Conservation (phyloP, 92 coral and sea anemone species). For the Pocillopora grandis region DNA sequence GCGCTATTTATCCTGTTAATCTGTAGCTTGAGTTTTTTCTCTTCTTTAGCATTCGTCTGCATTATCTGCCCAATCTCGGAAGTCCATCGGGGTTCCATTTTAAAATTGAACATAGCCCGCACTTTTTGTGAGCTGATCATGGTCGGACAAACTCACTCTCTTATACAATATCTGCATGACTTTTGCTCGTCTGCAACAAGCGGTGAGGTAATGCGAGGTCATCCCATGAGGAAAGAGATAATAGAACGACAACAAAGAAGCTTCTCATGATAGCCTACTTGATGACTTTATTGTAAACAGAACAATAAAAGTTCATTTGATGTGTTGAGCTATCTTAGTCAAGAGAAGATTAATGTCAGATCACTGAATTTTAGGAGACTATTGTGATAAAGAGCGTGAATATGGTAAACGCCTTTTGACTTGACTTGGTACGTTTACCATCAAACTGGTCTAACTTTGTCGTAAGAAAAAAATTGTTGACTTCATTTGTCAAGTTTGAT, state of each 20-base stretch:
- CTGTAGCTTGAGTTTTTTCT: slow-evolving; percentile 37
- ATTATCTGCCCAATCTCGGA: slow-evolving; percentile 6
- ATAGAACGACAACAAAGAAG: background rate
- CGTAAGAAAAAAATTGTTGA: background rate
- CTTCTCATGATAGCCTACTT: slow-evolving; percentile 7
- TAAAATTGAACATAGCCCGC: slow-evolving; percentile 11
- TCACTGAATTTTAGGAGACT: background rate
- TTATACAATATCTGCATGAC: background rate
- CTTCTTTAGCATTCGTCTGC: slow-evolving; percentile 36
- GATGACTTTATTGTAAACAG: background rate
- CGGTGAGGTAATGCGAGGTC: background rate
- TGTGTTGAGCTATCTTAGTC: background rate
- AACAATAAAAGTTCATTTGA: background rate
- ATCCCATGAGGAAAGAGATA: background rate
- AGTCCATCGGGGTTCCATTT: slow-evolving; percentile 26
- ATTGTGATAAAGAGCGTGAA: background rate
- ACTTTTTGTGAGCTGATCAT: background rate
- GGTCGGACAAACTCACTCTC: background rate
- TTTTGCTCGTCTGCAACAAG: background rate
- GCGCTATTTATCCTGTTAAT: slow-evolving; percentile 19
- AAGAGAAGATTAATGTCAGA: background rate
- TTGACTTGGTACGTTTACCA: background rate
- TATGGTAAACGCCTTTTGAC: background rate
- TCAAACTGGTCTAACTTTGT: background rate
- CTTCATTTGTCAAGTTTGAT: background rate